Percentiles rank a stretch among this genome's conserved stretches.
These are phyloP conservation scores for Thomomys bottae DNA, from an alignment of 2,113 vertebrate species.

Conservation along the genomic window DNA sequence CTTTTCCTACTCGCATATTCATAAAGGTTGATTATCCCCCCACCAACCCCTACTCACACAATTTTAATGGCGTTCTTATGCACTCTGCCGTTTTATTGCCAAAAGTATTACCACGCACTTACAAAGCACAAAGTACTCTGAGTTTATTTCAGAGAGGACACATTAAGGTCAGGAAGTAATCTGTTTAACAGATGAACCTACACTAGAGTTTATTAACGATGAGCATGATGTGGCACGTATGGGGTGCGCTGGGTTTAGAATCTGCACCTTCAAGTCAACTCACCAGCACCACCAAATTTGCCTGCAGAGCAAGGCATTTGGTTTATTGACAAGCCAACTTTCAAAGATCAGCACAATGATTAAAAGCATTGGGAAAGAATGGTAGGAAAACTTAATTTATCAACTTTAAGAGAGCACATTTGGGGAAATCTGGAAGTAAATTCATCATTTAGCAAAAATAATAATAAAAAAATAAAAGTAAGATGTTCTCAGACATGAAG, in stretches of 20 bases:
- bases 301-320: not conserved
- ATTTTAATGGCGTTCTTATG: conserved; percentile 41
- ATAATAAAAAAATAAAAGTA: conserved; percentile 38
- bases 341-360: conserved; percentile 12
- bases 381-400: conserved; percentile 35
- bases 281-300: not conserved
- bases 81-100: conserved; percentile 10
- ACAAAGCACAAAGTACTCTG: conserved; percentile 37
- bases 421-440: conserved; percentile 46
- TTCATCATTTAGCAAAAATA: conserved; percentile 27
- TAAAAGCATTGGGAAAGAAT: conserved; percentile 25
- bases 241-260: not conserved
- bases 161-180: conserved; percentile 41
- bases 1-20: not conserved
- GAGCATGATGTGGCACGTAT: not conserved
- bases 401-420: conserved; percentile 3
- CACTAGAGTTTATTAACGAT: conserved; percentile 39
- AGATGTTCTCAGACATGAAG: conserved; percentile 52
- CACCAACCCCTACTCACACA: not conserved
- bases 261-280: not conserved
- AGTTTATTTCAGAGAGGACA: conserved; percentile 47
- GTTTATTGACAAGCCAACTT: not conserved
- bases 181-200: conserved; percentile 56
- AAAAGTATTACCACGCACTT: conserved; percentile 40
- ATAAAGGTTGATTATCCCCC: conserved; percentile 16